Base-by-base conservation (phyloP, 2,888 invertebrate genomes). In the Toxonevra muliebris region DNA sequence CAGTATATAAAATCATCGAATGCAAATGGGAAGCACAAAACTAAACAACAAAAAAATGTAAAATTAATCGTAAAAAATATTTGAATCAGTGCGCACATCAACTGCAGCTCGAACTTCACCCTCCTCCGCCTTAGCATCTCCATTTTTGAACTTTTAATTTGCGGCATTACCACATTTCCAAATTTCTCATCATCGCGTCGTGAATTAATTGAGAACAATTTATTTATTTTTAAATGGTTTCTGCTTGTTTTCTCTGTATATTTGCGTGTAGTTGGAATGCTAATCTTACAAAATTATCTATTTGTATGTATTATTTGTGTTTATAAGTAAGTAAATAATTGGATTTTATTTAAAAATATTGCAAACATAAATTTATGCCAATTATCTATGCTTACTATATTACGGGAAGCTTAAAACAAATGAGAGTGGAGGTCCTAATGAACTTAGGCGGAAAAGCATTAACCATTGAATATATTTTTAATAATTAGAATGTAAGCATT, bases 161-260 rank as follows among this genome's bases (percentile, higher is more conserved):
- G 45, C 60, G 45, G 43, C 45, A 45, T 60, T 60, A 15, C 7
- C 15, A 12, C 54, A 54, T 17, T 54, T 54, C 12, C 20, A 54
- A n/a, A 48, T 48, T 48, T 48, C 2, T 48, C 50, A 48, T 48
- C 13, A 3, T 48, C 50, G 8, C 8, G 2, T 15, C 15, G 13
- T n/a, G 45, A 53, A 62, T 54, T 65, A 68, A 65, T 65, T 68
- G 68, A 61, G 52, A 55, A 61, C 61, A 64, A 48, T 68, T 68
- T 68, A 65, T 68, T 61, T 61, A 61, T 48, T 64, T 64, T 64
- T 57, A 41, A 64, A 68, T 64, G 53, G 50, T 54, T 61, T 68
- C 65, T 68, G 9, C n/a, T 5, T 12, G 11, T 15, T 15, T 15
- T n/a, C 48, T 13, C 5, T 15, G 48, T 15, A 1, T 48, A 48